A percentile compares a stretch with the other conserved stretches of the same genome.
phyloP scores from a whole-genome alignment of 2,888 invertebrate species.

The Amblyteles armatorius region DNA sequence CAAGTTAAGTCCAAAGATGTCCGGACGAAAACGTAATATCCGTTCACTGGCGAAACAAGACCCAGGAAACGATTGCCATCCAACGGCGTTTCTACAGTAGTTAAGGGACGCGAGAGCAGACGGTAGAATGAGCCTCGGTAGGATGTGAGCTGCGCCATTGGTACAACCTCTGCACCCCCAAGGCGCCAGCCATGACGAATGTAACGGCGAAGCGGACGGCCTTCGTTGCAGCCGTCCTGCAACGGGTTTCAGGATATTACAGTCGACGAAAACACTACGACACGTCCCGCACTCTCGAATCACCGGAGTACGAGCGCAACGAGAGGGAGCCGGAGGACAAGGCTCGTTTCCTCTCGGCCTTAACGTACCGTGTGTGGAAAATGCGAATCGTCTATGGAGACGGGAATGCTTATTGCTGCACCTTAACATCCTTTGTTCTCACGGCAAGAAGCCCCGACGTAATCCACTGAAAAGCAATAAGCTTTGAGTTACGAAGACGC shows the following conservation, averaged over 20 bases:
- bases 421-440: neutral
- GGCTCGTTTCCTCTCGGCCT: conserved; percentile 14
- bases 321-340: neutral
- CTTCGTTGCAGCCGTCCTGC: neutral
- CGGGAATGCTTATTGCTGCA: neutral
- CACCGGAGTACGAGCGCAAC: neutral
- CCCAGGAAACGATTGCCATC: conserved; percentile 1
- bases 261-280: neutral
- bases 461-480: neutral
- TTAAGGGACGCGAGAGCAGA: neutral
- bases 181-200: neutral
- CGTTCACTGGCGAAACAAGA: neutral
- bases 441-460: neutral
- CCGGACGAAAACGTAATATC: conserved; percentile 35
- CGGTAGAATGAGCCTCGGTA: neutral
- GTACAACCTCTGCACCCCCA: neutral
- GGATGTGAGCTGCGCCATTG: neutral
- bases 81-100: neutral
- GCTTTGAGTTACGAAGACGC: neutral
- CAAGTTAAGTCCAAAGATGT: neutral
- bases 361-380: conserved; percentile 33
- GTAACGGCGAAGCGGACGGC: conserved; percentile 28
- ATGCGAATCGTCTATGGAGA: conserved; percentile 6
- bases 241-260: conserved; percentile 11
- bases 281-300: conserved; percentile 12